Conservation (phyloP, 2,797 vertebrate genomes). For the Pyrocephalus nanus region DNA sequence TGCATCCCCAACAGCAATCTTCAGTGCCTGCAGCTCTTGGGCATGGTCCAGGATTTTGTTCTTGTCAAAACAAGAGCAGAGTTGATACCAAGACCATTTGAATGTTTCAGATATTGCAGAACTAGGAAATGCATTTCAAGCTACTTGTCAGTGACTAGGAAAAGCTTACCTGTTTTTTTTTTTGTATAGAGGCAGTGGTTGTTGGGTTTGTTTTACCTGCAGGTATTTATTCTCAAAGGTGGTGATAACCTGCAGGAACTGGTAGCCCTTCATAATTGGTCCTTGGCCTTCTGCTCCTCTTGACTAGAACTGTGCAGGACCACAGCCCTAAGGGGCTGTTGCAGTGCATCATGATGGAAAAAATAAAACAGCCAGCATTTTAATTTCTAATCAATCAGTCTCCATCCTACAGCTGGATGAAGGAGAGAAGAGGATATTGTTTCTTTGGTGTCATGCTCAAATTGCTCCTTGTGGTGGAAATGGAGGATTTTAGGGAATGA, state of each 20-base stretch:
- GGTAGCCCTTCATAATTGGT: not conserved
- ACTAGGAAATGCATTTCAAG: not conserved
- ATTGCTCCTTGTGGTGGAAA: not conserved
- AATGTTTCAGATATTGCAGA: not conserved
- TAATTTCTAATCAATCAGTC: rapidly evolving
- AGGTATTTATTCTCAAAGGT: not conserved
- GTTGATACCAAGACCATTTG: not conserved
- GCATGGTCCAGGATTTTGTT: conserved; percentile 20
- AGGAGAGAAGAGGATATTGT: not conserved
- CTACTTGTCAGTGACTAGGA: not conserved
- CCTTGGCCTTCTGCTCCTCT: not conserved
- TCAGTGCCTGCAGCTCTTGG: conserved; percentile 3
- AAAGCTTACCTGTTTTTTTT: not conserved
- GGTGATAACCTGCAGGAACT: not conserved
- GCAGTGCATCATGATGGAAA: not conserved
- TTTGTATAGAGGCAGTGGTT: not conserved
- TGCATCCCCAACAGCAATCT: conserved; percentile 21
- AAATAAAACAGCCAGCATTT: not conserved
- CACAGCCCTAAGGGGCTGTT: not conserved
- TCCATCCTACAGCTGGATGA: not conserved
- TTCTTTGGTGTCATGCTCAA: not conserved
- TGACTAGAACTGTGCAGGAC: not conserved
- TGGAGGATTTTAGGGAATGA: not conserved
- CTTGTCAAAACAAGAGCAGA: not conserved
- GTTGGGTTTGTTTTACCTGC: not conserved